Evolutionary conservation across 2,797 vertebrate genomes (phyloP), one percentile per base, ranked within the genome.

Genomic region (Danio kyathit): DNA sequence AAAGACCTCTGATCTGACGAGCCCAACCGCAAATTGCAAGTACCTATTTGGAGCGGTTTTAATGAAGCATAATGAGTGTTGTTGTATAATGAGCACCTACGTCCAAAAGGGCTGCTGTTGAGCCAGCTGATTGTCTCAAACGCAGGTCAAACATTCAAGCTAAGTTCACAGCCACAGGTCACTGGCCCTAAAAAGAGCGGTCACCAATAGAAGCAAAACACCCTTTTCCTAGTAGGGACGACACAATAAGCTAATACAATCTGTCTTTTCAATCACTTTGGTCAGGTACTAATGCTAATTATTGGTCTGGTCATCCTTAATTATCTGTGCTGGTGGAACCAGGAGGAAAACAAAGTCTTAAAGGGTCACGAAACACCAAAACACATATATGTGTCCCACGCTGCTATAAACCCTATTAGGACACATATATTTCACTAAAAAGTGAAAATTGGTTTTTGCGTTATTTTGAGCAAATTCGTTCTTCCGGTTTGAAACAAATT

Each of bases 281-380:
- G 90, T 90, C 89, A 91, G 89, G 87, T 88, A 91, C 90, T 91
- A 90, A 89, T 88, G 87, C 83, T 91, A 93, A 93, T 93, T 93
- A 91, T 89, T 91, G 89, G 89, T 88, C 90, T 90, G 88, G 88
- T 87, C 57, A 85, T 88, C 90, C 90, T 92, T 92, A 91, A 94
- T 93, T 89, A 91, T 92, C 88, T 84, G 83, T 87, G 89, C 90
- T 92, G 91, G 90, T 91, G 88, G 89, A 90, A 92, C 91, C 88
- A 87, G 54, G 76, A 76, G 59, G 59, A 71, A 86, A 90, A 92
- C 12, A 88, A 86, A 85, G 63, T 17, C 59, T 85, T 87, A n/a
- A n/a, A n/a, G n/a, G n/a, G n/a, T n/a, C n/a, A n/a, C n/a, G n/a
- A n/a, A n/a, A n/a, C n/a, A n/a, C n/a, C n/a, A n/a, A n/a, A n/a